Conservation (phyloP, 2,888 invertebrate species). For the Phrixothrix hirtus region DNA sequence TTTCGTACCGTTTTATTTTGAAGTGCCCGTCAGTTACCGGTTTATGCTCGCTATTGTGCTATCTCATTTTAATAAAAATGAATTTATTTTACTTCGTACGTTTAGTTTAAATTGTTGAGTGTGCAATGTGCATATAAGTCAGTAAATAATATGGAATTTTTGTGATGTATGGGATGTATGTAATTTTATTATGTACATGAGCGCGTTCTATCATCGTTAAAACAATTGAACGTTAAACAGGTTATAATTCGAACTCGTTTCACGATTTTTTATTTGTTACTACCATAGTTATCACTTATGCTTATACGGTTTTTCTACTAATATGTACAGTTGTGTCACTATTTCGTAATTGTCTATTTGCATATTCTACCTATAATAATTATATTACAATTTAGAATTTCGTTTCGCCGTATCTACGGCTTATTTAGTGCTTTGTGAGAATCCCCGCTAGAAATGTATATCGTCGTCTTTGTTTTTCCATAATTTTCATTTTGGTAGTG, state of each 20-base stretch:
- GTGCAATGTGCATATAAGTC: conserved; percentile 53
- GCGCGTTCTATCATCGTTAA: conserved; percentile 33
- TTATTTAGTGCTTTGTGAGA: conserved; percentile 40
- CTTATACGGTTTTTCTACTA: conserved; percentile 46
- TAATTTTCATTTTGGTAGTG: conserved; percentile 18
- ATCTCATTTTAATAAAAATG: conserved; percentile 48
- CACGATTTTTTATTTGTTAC: conserved; percentile 34
- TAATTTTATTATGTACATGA: conserved; percentile 43
- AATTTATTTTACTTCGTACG: conserved; percentile 49
- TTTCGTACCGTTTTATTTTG: conserved; percentile 13
- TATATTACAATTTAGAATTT: conserved; percentile 59
- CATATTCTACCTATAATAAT: conserved; percentile 45
- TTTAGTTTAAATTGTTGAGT: conserved; percentile 48
- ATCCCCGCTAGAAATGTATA: conserved; percentile 40
- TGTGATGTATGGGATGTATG: conserved; percentile 45
- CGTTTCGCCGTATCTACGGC: conserved; percentile 51
- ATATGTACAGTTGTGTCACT: conserved; percentile 50
- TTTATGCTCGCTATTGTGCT: conserved; percentile 39
- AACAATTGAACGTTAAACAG: conserved; percentile 27
- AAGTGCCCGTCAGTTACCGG: conserved; percentile 40
- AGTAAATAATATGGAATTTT: conserved; percentile 47
- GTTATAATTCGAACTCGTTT: conserved; percentile 34
- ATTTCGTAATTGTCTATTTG: conserved; percentile 52
- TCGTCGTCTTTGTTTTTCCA: too few species aligned
- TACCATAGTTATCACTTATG: conserved; percentile 38